These are phyloP conservation scores for Tringa solitaria DNA, from an alignment of 2,113 vertebrate species.

Conservation along the genomic window DNA sequence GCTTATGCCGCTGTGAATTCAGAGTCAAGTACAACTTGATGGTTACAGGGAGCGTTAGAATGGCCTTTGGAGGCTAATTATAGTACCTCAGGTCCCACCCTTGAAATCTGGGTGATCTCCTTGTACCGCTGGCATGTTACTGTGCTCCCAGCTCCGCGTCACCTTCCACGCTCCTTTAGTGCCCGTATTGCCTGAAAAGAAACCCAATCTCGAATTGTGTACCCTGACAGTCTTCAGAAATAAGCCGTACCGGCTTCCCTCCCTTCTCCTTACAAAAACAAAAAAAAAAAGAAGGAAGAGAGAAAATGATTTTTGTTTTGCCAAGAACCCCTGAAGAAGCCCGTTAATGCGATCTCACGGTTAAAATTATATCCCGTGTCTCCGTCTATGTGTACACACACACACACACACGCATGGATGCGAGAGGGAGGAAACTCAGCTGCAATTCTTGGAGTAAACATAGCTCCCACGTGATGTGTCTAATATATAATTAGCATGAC, in stretches of 20 bases:
- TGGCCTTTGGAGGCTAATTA: conserved; percentile 8
- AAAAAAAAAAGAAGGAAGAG: neutral
- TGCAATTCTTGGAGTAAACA: conserved; percentile 55
- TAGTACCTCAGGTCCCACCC: neutral
- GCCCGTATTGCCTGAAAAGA: neutral
- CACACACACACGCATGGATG: neutral
- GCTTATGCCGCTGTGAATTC: neutral
- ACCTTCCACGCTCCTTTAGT: neutral
- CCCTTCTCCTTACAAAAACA: neutral
- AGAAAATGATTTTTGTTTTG: neutral
- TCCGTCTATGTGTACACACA: neutral
- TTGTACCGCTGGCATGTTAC: accelerated
- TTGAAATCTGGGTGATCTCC: neutral
- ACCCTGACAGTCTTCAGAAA: neutral
- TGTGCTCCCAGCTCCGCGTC: neutral
- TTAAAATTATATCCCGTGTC: neutral
- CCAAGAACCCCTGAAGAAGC: neutral
- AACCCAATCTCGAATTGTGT: accelerated
- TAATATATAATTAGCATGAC: conserved; percentile 61
- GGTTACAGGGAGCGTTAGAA: neutral
- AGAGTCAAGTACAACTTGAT: neutral
- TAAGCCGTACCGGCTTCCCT: accelerated
- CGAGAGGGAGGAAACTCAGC: conserved; percentile 1
- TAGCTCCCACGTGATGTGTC: conserved; percentile 27
- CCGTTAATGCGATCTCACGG: neutral